phyloP scores from a whole-genome alignment of 2,113 vertebrate species.

The Otus sunia region DNA sequence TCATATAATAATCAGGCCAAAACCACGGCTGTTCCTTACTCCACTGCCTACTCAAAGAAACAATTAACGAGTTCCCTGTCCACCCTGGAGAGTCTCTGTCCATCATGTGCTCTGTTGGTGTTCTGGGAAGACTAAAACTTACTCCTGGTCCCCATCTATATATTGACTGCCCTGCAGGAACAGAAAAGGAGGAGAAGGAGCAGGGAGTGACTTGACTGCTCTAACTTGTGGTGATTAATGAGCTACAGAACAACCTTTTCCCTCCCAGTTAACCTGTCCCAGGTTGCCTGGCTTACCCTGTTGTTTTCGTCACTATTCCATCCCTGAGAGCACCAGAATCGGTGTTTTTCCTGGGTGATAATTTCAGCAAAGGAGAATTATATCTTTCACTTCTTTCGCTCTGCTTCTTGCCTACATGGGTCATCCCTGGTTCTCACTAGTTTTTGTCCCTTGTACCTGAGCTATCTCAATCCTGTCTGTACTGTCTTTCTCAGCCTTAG shows the following conservation, averaged over 20 bases:
- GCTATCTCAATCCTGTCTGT: background rate
- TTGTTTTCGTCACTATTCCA: background rate
- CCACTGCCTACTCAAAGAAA: background rate
- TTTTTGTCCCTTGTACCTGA: background rate
- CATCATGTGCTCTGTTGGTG: background rate
- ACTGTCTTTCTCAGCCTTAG: background rate
- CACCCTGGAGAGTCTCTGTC: background rate
- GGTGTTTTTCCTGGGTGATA: background rate
- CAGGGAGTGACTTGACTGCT: background rate
- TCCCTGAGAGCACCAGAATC: background rate
- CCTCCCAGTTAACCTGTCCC: background rate
- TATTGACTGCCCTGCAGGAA: fast-evolving
- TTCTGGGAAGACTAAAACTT: background rate
- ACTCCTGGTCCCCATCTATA: background rate
- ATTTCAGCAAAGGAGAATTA: background rate
- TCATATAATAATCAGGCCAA: background rate
- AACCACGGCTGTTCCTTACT: background rate
- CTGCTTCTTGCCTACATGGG: background rate
- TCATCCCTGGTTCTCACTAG: background rate
- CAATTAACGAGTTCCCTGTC: background rate
- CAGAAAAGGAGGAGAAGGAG: background rate
- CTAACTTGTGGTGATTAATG: background rate
- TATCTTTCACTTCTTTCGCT: background rate
- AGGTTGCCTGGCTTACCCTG: background rate
- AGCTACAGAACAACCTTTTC: background rate